Percentiles rank a stretch among this genome's conserved stretches.
These are phyloP conservation scores for Odontamblyopus rebecca DNA, from an alignment of 2,797 vertebrate genomes.

Conservation along the genomic window DNA sequence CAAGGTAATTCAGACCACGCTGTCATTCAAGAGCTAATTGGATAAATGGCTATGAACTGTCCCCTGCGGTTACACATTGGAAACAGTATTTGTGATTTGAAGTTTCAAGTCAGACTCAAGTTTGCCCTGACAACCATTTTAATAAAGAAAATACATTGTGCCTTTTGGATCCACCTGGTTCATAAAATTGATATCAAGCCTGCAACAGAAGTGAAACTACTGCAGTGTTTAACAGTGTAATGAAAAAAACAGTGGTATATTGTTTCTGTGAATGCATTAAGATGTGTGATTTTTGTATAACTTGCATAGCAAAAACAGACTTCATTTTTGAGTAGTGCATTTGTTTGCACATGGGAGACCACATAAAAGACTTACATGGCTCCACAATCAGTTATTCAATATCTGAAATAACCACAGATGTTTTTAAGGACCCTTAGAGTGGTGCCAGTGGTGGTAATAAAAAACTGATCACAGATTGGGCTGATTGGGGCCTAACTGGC, in stretches of 20 bases:
- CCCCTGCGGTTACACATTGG: slow-evolving; percentile 36
- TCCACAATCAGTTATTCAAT: slow-evolving; percentile 50
- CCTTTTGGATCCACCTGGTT: slow-evolving; percentile 29
- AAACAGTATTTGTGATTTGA: slow-evolving; percentile 34
- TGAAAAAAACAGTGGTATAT: slow-evolving; percentile 33
- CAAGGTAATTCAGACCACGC: slow-evolving; percentile 22
- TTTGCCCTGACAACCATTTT: slow-evolving; percentile 52
- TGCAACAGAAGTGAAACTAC: slow-evolving; percentile 54
- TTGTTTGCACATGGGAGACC: slow-evolving; percentile 42
- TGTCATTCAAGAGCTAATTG: slow-evolving; percentile 42
- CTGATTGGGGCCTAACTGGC: slow-evolving; percentile 30
- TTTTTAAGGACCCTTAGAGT: slow-evolving; percentile 53
- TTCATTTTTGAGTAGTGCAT: slow-evolving; percentile 34
- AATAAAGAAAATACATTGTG: slow-evolving; percentile 33
- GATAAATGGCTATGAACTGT: slow-evolving; percentile 57
- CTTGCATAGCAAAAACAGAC: slow-evolving; percentile 20
- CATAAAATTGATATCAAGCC: slow-evolving; percentile 48
- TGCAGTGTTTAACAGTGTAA: slow-evolving; percentile 39
- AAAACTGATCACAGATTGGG: slow-evolving; percentile 27
- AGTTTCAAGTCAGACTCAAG: slow-evolving; percentile 41
- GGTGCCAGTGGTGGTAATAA: slow-evolving; percentile 50
- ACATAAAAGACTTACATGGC: slow-evolving; percentile 42
- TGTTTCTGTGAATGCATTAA: slow-evolving; percentile 37
- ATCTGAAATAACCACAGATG: slow-evolving; percentile 37
- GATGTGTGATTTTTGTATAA: slow-evolving; percentile 24